phyloP scores from a whole-genome alignment of 2,113 vertebrate species.

The Phodopus roborovskii region DNA sequence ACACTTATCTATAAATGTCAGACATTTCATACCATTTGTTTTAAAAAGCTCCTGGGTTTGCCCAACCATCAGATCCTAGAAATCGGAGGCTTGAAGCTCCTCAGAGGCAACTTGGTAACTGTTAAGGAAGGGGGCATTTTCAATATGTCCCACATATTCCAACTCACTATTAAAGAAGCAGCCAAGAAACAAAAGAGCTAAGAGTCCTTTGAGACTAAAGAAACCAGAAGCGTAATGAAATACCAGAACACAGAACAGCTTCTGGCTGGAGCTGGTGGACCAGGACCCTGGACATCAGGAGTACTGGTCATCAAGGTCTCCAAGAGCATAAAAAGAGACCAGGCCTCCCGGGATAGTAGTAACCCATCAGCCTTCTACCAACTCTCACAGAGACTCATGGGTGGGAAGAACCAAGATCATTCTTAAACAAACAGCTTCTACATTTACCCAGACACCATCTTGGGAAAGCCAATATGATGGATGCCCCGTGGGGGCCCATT shows the following conservation, averaged over 20 bases:
- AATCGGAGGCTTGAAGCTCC: neutral
- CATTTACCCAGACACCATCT: neutral
- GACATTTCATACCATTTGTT: neutral
- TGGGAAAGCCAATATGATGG: neutral
- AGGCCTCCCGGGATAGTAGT: neutral
- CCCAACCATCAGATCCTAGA: neutral
- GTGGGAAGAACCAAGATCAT: neutral
- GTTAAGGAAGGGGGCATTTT: neutral
- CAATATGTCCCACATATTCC: neutral
- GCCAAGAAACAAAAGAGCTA: neutral
- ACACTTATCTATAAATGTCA: neutral
- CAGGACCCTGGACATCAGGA: neutral
- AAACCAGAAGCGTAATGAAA: no score
- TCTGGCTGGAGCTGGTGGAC: neutral
- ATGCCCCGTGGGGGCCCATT: fast-evolving
- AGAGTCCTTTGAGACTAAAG: neutral
- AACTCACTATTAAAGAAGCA: neutral
- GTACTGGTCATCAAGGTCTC: neutral
- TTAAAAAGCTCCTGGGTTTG: neutral
- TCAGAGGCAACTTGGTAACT: neutral
- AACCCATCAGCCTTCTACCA: neutral
- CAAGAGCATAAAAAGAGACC: neutral
- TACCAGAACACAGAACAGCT: neutral
- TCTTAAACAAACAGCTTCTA: neutral
- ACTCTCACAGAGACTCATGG: neutral